phyloP scores from a whole-genome alignment of 2,797 vertebrate genomes.

The Galagoides demidoff region DNA sequence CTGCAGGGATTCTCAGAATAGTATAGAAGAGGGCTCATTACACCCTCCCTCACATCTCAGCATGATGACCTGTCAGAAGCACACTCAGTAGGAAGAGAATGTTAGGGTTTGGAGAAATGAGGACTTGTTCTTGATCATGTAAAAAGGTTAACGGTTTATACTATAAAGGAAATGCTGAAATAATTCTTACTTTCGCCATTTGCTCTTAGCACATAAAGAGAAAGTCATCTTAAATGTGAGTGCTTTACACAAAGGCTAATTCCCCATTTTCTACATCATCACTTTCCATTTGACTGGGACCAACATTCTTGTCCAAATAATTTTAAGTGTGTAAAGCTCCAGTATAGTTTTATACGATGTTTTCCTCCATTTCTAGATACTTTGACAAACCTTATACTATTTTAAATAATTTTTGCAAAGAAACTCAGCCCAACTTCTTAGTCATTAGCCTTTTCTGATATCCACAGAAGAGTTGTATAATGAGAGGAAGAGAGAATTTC shows the following conservation, averaged over 20 bases:
- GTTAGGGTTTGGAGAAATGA: neutral
- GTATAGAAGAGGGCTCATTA: neutral
- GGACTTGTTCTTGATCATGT: neutral
- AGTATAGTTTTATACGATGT: neutral
- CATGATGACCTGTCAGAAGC: neutral
- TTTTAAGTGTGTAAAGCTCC: neutral
- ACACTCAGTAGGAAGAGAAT: neutral
- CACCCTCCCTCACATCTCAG: neutral
- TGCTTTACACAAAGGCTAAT: neutral
- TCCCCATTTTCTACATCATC: neutral
- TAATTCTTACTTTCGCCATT: neutral
- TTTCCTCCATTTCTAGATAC: neutral
- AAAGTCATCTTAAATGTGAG: neutral
- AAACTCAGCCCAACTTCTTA: neutral
- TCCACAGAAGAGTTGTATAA: neutral
- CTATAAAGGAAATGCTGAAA: neutral
- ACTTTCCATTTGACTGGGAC: neutral
- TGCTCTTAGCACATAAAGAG: neutral
- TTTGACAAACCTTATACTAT: neutral
- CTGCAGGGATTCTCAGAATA: neutral
- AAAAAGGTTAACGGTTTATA: neutral
- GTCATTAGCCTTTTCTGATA: neutral
- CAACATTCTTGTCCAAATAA: neutral
- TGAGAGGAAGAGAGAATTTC: neutral
- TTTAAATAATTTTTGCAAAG: constrained; percentile 21